Conservation (phyloP, 2,797 vertebrate species). For the Manis pentadactyla region DNA sequence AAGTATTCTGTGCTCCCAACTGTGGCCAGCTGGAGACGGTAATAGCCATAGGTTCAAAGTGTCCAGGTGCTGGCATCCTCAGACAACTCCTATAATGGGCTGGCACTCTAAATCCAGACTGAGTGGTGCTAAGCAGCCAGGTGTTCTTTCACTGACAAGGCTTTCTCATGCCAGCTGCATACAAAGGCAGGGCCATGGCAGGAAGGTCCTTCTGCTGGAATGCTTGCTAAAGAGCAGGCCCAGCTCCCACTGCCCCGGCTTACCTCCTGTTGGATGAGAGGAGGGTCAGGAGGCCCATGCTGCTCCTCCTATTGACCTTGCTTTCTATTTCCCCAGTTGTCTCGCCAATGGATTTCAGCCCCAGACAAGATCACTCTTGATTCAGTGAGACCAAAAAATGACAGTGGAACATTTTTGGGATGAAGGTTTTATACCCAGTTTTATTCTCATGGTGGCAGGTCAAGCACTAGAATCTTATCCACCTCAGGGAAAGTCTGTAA, state of each 20-base stretch:
- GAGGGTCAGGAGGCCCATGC: not conserved
- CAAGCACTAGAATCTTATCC: too few species aligned
- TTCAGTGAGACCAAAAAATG: too few species aligned
- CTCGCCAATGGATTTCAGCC: too few species aligned
- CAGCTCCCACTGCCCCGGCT: not conserved
- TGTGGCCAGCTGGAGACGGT: not conserved
- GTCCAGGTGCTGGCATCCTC: not conserved
- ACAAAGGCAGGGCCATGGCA: not conserved
- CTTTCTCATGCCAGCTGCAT: not conserved
- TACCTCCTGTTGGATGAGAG: not conserved
- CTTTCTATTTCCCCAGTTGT: not conserved
- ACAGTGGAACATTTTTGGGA: too few species aligned
- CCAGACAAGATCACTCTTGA: too few species aligned
- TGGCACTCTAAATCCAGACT: not conserved
- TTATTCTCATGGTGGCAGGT: too few species aligned
- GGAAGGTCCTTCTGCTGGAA: not conserved
- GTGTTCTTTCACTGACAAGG: not conserved
- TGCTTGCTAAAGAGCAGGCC: not conserved
- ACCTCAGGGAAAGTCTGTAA: too few species aligned
- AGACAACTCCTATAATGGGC: not conserved
- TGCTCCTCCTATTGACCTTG: not conserved
- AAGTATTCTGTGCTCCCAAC: not conserved
- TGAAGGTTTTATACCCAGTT: too few species aligned
- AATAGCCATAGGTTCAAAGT: too few species aligned
- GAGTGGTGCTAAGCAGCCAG: not conserved